Conservation (phyloP, 1,140 invertebrate species). For the Brachionus rotundiformis region DNA sequence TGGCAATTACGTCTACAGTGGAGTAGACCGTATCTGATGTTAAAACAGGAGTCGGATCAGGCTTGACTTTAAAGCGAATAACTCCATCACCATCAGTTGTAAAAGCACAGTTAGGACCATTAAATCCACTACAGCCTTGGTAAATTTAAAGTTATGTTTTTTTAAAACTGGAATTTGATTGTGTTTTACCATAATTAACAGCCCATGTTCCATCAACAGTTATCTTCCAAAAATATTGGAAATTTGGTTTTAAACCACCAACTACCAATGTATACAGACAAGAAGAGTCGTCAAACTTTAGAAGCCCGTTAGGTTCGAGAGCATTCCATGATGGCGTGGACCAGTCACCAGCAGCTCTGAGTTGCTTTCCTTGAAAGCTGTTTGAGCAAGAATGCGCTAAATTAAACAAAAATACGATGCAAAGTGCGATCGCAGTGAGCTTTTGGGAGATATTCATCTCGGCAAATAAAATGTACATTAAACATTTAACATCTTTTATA, state of each 20-base stretch:
- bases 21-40: slow-evolving; percentile 20
- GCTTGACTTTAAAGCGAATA: slow-evolving; percentile 30
- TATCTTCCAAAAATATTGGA: slow-evolving; percentile 36
- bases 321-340: slow-evolving; percentile 36
- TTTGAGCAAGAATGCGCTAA: slow-evolving; percentile 13
- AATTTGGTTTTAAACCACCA: slow-evolving; percentile 1
- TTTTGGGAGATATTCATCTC: background rate
- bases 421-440: background rate
- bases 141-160: background rate
- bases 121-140: slow-evolving; percentile 42
- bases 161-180: background rate
- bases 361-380: background rate
- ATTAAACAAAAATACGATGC: background rate
- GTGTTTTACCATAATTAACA: slow-evolving; percentile 3
- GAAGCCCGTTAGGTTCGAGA: background rate
- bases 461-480: background rate
- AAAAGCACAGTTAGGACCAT: slow-evolving; percentile 47
- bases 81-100: slow-evolving; percentile 8
- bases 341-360: slow-evolving; percentile 42
- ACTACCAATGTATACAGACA: slow-evolving; percentile 16
- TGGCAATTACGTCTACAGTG: slow-evolving; percentile 1
- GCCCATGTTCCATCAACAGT: slow-evolving; percentile 32
- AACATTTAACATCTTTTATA: background rate
- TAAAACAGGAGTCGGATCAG: background rate
- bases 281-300: slow-evolving; percentile 11